Conservation (phyloP, 2,888 invertebrate genomes). For the Cylindroiulus punctatus region DNA sequence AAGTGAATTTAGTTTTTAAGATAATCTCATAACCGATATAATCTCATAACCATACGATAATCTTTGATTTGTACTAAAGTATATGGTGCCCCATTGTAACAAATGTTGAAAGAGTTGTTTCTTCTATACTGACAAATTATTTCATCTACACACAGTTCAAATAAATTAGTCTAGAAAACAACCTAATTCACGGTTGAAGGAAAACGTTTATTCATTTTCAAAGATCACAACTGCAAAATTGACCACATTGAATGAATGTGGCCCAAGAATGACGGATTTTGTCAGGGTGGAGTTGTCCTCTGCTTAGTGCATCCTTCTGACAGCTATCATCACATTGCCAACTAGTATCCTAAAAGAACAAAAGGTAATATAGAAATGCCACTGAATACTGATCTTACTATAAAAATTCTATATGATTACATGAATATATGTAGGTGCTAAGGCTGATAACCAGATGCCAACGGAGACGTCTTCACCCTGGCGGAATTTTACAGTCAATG, state of each 20-base stretch:
- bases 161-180: background rate
- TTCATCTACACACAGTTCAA: background rate
- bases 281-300: conserved; percentile 47
- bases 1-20: too few relatives aligned
- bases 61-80: too few relatives aligned
- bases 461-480: conserved; percentile 58
- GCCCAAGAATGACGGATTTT: conserved; percentile 35
- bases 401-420: conserved; percentile 44
- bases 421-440: conserved; percentile 49
- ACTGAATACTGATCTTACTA: background rate
- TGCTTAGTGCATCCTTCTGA: background rate
- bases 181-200: background rate
- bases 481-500: background rate
- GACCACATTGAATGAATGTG: background rate
- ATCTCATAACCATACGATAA: too few relatives aligned
- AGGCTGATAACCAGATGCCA: conserved; percentile 57
- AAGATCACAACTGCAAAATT: background rate
- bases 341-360: conserved; percentile 6
- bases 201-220: background rate
- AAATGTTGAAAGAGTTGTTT: too few relatives aligned
- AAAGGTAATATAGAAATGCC: background rate
- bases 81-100: too few relatives aligned
- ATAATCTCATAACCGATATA: too few relatives aligned
- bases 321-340: conserved; percentile 53
- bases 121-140: too few relatives aligned